Evolutionary conservation across 2,113 vertebrate genomes (phyloP), one percentile per base, ranked within the genome.

Genomic region (Cathartes aura): DNA sequence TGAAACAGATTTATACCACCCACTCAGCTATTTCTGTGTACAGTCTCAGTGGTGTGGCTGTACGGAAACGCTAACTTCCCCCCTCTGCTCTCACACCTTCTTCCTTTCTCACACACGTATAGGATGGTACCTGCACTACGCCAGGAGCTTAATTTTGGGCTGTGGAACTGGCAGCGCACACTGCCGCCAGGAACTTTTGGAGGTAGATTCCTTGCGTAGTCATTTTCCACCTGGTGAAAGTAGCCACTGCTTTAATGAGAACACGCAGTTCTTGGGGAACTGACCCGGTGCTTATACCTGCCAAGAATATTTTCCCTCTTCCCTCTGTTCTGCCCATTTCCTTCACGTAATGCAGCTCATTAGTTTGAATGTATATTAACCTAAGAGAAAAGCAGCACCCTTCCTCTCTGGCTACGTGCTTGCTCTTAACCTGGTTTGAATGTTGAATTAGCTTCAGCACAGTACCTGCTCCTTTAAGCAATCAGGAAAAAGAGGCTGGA

Each of bases 31-130:
- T 11, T n/a, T n/a, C 30, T 8, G 72, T 4, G 24, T 5, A 7
- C 40, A 8, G 48, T 13, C 52, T 0, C 0, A 27, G n/a, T 2
- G 1, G 15, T 1, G 24, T 0, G 36, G 36, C 36, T 5, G 3
- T 36, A 12, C 0, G 0, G 60, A 47, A 75, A 18, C 0, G 0
- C 47, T 47, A 12, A 18, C 56, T 56, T 40, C 20, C 11, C 30
- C 4, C 4, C 52, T 67, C 1, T 4, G 50, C 55, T 21, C 58
- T 52, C 11, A 1, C 47, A 2, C 9, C 34, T 62, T 53, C n/a
- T 36, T 40, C 40, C 63, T 47, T 15, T 34, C 45, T 89, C 56
- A 30, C 27, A 4, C 10, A 1, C 0, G 5, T 3, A 1, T 1
- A 11, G 55, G 45, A 29, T 12, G 48, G 36, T 64, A 60, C 89